Evolutionary conservation across 2,113 vertebrate species (phyloP).

Genomic region (Typhlomys cinereus): DNA sequence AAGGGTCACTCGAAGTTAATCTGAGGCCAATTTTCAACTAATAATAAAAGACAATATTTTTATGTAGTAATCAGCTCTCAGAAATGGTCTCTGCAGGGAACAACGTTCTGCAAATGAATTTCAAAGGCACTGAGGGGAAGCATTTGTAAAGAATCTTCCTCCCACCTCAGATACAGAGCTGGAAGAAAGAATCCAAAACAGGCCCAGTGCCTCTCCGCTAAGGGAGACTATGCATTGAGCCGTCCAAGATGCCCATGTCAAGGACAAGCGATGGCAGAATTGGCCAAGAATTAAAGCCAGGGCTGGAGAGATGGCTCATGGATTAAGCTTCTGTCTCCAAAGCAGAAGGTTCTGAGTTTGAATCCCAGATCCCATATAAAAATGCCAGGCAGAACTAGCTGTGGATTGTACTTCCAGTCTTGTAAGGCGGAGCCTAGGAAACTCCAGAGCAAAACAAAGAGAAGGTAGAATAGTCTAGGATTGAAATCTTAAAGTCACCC

Average conservation of each 20-base stretch:
- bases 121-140: slow-evolving; percentile 43
- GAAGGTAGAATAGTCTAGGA: no score
- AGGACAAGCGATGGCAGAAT: neutral
- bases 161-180: neutral
- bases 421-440: no score
- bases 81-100: slow-evolving; percentile 34
- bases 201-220: neutral
- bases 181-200: neutral
- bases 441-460: no score
- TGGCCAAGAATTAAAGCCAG: neutral
- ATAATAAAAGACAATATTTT: slow-evolving; percentile 51
- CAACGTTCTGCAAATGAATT: slow-evolving; percentile 22
- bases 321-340: no score
- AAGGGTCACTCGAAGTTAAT: slow-evolving; percentile 49
- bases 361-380: no score
- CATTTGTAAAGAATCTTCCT: slow-evolving; percentile 18
- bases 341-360: no score
- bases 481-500: no score
- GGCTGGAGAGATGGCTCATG: no score
- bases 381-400: no score
- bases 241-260: neutral
- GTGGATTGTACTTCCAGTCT: no score
- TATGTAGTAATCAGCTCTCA: slow-evolving; percentile 35
- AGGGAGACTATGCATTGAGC: neutral
- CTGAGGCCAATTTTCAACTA: slow-evolving; percentile 53